These are phyloP conservation scores for Mormyrus proboscirostris DNA, from an alignment of 2,797 vertebrate species.

Conservation along the genomic window DNA sequence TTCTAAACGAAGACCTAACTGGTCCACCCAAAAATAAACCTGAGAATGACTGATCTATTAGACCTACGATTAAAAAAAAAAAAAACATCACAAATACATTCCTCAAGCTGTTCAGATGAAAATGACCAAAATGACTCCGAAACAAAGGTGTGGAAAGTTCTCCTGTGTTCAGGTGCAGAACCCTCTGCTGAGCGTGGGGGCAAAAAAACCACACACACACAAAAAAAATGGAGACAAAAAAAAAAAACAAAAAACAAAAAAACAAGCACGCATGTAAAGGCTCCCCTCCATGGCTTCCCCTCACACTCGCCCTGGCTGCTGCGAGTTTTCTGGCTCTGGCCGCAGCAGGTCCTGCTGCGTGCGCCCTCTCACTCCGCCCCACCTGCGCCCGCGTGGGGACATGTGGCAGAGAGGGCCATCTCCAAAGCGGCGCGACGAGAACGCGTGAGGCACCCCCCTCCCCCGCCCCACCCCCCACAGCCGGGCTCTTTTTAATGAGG, in stretches of 20 bases:
- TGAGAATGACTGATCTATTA: slow-evolving; percentile 6
- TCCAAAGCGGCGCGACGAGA: slow-evolving; percentile 4
- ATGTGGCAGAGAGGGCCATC: neutral
- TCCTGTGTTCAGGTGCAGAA: slow-evolving; percentile 1
- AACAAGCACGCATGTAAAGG: neutral
- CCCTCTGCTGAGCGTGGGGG: neutral
- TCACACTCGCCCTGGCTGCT: neutral
- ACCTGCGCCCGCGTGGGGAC: slow-evolving; percentile 13
- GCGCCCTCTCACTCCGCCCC: slow-evolving; percentile 8
- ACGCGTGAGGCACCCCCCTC: neutral
- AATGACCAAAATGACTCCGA: neutral
- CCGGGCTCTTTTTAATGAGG: neutral
- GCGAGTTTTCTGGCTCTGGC: neutral
- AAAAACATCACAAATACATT: neutral
- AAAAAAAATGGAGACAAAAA: neutral
- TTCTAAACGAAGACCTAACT: neutral
- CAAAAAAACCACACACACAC: neutral
- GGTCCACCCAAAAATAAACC: neutral
- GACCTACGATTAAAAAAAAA: neutral
- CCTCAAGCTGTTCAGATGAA: slow-evolving; percentile 9
- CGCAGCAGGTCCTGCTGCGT: neutral
- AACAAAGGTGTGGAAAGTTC: slow-evolving; percentile 12
- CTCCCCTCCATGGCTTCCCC: neutral
- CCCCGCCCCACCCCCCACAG: neutral
- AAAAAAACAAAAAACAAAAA: neutral